Evolutionary conservation across 1,140 invertebrate species (phyloP).

Genomic region (Ylistrum balloti): DNA sequence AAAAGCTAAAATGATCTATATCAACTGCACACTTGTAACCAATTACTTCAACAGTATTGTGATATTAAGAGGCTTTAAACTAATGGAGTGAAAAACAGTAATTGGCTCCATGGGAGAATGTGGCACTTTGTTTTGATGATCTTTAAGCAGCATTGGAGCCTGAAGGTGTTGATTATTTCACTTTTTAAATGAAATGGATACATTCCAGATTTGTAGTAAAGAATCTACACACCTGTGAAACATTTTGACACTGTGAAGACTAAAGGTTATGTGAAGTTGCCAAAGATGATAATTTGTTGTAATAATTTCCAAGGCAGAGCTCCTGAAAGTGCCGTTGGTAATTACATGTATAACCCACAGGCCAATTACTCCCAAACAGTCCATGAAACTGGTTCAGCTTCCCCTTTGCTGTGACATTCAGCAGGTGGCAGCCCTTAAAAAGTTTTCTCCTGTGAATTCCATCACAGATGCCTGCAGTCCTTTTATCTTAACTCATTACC

Average conservation of each 20-base stretch:
- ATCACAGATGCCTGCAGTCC: neutral
- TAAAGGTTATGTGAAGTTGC: neutral
- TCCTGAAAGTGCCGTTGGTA: neutral
- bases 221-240: neutral
- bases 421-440: neutral
- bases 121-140: neutral
- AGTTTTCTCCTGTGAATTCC: neutral
- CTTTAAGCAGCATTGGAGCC: neutral
- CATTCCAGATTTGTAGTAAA: neutral
- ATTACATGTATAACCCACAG: neutral
- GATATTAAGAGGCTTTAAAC: too few species aligned
- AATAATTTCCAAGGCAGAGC: neutral
- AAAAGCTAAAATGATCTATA: too few species aligned
- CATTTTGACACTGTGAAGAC: neutral
- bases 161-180: neutral
- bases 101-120: neutral
- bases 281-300: neutral
- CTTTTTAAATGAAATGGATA: neutral
- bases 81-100: conserved; percentile 12
- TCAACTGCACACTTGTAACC: too few species aligned
- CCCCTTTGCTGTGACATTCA: neutral
- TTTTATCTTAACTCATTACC: neutral
- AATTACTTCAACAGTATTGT: too few species aligned
- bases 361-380: neutral
- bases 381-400: neutral